phyloP scores from a whole-genome alignment of 2,113 vertebrate genomes.

The Brachyhypopomus occidentalis region DNA sequence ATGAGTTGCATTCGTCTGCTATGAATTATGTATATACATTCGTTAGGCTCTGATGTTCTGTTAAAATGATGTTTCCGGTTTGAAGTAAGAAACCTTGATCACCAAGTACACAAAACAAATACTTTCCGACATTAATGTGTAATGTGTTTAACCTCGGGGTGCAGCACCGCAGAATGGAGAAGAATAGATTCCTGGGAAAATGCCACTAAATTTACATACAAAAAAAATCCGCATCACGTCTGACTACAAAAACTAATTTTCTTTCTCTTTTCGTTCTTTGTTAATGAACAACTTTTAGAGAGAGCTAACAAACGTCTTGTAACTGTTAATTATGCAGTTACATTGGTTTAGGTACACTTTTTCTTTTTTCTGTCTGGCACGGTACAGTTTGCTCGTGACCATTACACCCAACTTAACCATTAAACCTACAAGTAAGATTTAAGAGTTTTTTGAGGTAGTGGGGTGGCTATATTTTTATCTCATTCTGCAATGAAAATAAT shows the following conservation, averaged over 20 bases:
- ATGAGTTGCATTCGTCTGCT: not conserved
- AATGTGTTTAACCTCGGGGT: not conserved
- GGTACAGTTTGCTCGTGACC: not conserved
- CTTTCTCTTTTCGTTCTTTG: too few relatives aligned
- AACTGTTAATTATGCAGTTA: not conserved
- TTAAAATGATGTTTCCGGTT: not conserved
- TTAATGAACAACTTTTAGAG: too few relatives aligned
- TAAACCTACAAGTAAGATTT: not conserved
- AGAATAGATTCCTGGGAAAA: not conserved
- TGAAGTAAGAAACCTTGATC: not conserved
- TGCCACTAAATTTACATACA: not conserved
- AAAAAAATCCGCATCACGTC: not conserved
- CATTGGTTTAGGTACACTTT: not conserved
- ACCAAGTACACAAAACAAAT: conserved; percentile 4
- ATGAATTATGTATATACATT: conserved; percentile 1
- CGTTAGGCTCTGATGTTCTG: not conserved
- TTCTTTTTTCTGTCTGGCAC: conserved; percentile 15
- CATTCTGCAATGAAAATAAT: too few relatives aligned
- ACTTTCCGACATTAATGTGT: not conserved
- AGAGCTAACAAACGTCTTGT: too few relatives aligned
- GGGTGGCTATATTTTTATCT: not conserved
- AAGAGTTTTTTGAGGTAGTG: not conserved
- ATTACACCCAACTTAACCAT: not conserved
- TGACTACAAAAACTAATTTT: too few relatives aligned
- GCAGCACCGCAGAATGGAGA: not conserved